phyloP scores from a whole-genome alignment of 1,140 invertebrate genomes.

The Ceratina australensis region DNA sequence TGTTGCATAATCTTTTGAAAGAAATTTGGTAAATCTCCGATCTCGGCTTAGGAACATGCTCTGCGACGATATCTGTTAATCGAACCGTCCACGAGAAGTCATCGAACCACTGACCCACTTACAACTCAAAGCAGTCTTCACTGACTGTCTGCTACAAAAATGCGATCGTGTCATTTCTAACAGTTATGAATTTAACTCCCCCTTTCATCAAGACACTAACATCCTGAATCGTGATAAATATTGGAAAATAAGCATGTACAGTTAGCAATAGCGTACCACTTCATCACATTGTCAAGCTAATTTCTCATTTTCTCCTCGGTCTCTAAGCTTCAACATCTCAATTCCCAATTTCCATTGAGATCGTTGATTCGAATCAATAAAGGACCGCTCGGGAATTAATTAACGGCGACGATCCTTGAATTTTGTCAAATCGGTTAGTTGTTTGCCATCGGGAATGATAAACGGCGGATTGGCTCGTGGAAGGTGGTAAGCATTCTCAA shows the following conservation, averaged over 20 bases:
- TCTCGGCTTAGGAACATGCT: neutral
- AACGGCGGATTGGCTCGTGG: neutral
- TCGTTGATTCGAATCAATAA: neutral
- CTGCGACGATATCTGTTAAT: neutral
- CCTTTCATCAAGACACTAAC: no score
- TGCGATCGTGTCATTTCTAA: no score
- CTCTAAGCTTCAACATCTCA: no score
- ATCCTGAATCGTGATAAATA: no score
- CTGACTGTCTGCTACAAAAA: no score
- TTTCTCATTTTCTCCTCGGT: no score
- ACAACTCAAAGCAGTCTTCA: no score
- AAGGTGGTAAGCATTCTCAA: neutral
- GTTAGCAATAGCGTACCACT: no score
- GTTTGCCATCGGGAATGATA: neutral
- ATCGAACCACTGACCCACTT: neutral
- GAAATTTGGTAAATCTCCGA: neutral
- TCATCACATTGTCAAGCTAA: no score
- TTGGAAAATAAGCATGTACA: no score
- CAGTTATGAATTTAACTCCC: no score
- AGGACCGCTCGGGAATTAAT: neutral
- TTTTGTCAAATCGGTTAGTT: neutral
- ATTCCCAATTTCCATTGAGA: no score
- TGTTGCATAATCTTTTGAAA: neutral
- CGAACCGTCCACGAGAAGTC: neutral
- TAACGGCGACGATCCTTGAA: slow-evolving; percentile 10